Evolutionary conservation across 2,888 invertebrate genomes (phyloP).

Genomic region (Antheraea assamensis): DNA sequence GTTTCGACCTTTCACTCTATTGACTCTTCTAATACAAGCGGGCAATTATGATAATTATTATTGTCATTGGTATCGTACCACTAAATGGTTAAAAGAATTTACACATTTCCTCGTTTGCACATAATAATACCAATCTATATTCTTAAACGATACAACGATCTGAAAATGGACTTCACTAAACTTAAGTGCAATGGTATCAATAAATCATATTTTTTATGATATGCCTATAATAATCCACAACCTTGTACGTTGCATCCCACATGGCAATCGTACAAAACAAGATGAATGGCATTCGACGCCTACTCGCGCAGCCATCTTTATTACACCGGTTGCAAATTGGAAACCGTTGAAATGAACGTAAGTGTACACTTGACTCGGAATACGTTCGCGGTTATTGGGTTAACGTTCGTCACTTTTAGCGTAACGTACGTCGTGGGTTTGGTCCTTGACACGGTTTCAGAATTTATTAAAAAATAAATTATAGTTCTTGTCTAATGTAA

Average conservation of each 20-base stretch:
- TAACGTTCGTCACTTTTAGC: constrained; percentile 15
- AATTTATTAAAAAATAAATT: neutral
- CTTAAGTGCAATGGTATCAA: neutral
- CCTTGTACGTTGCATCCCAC: constrained; percentile 34
- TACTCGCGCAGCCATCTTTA: constrained; percentile 44
- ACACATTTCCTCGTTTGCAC: neutral
- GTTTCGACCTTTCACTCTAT: too few relatives aligned
- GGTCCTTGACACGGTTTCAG: constrained; percentile 19
- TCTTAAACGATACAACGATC: neutral
- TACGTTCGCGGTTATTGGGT: constrained; percentile 14
- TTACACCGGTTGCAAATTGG: constrained; percentile 40
- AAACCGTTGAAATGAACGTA: constrained; percentile 39
- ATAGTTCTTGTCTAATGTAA: neutral
- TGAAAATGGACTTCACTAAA: neutral
- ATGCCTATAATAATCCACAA: constrained; percentile 3
- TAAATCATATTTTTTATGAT: constrained; percentile 4
- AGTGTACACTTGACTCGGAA: constrained; percentile 32
- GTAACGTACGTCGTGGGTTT: constrained; percentile 13
- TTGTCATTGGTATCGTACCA: too few relatives aligned
- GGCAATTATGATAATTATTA: too few relatives aligned
- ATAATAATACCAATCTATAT: neutral
- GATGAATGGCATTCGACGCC: constrained; percentile 51
- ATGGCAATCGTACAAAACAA: constrained; percentile 25
- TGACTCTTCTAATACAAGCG: too few relatives aligned
- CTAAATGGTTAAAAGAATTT: neutral